phyloP scores from a whole-genome alignment of 2,888 invertebrate genomes.

The Volucella bombylans region DNA sequence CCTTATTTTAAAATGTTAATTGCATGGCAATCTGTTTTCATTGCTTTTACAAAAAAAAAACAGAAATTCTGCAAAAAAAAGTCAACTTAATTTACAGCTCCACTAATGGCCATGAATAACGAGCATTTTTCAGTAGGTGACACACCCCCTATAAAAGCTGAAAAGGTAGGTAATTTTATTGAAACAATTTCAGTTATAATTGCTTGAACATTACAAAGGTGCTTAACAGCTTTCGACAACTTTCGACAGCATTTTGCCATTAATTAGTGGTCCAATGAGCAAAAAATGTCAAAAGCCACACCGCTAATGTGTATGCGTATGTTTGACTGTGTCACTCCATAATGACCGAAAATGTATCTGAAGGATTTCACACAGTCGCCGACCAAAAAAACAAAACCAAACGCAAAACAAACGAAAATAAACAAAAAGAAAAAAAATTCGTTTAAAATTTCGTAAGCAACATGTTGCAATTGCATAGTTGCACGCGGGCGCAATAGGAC shows the following conservation, averaged over 20 bases:
- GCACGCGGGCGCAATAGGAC: slow-evolving; percentile 19
- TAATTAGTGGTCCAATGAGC: slow-evolving; percentile 18
- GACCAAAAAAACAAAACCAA: slow-evolving; percentile 25
- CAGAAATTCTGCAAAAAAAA: slow-evolving; percentile 16
- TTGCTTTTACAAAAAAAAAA: neutral
- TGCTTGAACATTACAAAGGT: slow-evolving; percentile 14
- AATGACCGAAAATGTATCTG: slow-evolving; percentile 15
- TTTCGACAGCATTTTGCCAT: slow-evolving; percentile 31
- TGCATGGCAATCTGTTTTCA: slow-evolving; percentile 24
- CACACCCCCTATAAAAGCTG: slow-evolving; percentile 14
- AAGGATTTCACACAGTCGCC: slow-evolving; percentile 34
- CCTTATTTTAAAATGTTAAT: slow-evolving; percentile 12
- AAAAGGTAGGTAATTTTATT: slow-evolving; percentile 24
- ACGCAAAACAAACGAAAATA: slow-evolving; percentile 7
- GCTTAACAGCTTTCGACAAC: slow-evolving; percentile 42
- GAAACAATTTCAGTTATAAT: slow-evolving; percentile 51
- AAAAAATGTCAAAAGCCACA: slow-evolving; percentile 43
- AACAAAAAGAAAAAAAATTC: slow-evolving; percentile 6
- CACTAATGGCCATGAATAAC: slow-evolving; percentile 27
- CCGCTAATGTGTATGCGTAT: neutral
- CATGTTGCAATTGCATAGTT: slow-evolving; percentile 47
- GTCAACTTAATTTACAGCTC: slow-evolving; percentile 34
- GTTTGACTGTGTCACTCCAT: slow-evolving; percentile 10
- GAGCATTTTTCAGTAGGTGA: slow-evolving; percentile 1
- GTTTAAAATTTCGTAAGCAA: slow-evolving; percentile 54